Percentiles rank a stretch among this genome's conserved stretches.
Conservation (phyloP, 2,113 vertebrate genomes). For the Sturnus vulgaris region DNA sequence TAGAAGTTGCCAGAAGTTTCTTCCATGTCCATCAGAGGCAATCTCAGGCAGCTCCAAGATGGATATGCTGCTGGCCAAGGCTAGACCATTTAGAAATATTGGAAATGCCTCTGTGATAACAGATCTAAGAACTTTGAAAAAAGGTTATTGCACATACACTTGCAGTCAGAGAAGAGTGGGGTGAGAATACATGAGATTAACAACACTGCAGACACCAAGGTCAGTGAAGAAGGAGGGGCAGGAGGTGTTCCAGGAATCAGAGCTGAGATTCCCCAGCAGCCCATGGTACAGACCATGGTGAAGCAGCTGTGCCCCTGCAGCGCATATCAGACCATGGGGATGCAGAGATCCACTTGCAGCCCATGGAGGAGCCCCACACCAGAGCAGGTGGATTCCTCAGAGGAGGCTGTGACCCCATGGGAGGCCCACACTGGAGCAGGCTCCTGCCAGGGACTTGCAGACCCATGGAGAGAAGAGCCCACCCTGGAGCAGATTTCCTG, state of each 20-base stretch:
- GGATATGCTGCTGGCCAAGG: rapidly evolving
- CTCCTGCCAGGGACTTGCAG: neutral
- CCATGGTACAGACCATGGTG: rapidly evolving
- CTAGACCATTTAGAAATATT: neutral
- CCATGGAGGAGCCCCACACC: rapidly evolving
- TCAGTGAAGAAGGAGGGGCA: neutral
- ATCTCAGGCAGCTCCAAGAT: neutral
- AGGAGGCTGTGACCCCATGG: rapidly evolving
- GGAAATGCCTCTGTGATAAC: neutral
- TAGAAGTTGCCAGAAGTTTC: neutral
- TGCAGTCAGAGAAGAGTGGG: neutral
- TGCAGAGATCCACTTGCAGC: neutral
- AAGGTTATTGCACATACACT: neutral
- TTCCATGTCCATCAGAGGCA: neutral
- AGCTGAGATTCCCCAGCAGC: neutral
- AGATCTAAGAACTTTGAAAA: neutral
- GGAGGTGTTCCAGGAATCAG: rapidly evolving
- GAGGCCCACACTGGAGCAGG: neutral
- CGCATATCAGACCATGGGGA: rapidly evolving
- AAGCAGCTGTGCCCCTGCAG: neutral
- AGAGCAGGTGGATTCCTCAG: neutral
- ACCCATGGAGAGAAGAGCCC: neutral
- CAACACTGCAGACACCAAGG: neutral
- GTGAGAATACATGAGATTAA: neutral
- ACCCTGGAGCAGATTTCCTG: neutral